Evolutionary conservation across 2,797 vertebrate species (phyloP), one percentile per base, ranked within the genome.

Genomic region (Meriones psammophilus): DNA sequence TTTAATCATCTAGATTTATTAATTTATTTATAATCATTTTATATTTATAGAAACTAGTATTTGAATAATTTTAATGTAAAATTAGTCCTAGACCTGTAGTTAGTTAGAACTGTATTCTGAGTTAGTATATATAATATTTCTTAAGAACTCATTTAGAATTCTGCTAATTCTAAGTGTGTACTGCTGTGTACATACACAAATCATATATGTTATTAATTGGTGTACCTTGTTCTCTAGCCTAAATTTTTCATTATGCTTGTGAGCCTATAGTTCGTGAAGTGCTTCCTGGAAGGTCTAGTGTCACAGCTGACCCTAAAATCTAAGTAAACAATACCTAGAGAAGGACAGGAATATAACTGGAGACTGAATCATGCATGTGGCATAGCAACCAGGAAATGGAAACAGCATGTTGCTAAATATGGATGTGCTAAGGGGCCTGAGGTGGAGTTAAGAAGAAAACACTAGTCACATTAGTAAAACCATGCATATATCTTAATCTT

Each of bases 101-200:
- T 42, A 42, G 42, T 42, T 42, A 42, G 42, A 42, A 42, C 42
- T 42, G 42, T 42, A 42, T 42, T 42, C 42, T 97, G 93, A 98
- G 97, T 98, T 94, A 98, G 77, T 97, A 95, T 96, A 98, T 98
- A 95, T 98, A 97, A 98, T 98, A 98, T 98, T 98, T 98, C 98
- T 97, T 97, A 98, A 98, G 91, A 96, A 96, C 98, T 99, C 98
- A 98, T 98, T 98, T 98, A 98, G 95, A 97, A 97, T 97, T 98
- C 76, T 98, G 97, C 97, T 98, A 98, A 98, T 42, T 42, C 42
- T 42, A 42, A 6, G 42, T 42, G 42, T 92, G 13, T 73, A 83
- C 4, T 69, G 46, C 8, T 28, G 88, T 14, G 42, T 30, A 58
- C 4, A 92, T 1, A 60, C 1, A 26, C 9, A 85, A 7, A 68